Conservation (phyloP, 37 sponge, comb jelly and placozoan species). For the Tethya wilhelma region DNA sequence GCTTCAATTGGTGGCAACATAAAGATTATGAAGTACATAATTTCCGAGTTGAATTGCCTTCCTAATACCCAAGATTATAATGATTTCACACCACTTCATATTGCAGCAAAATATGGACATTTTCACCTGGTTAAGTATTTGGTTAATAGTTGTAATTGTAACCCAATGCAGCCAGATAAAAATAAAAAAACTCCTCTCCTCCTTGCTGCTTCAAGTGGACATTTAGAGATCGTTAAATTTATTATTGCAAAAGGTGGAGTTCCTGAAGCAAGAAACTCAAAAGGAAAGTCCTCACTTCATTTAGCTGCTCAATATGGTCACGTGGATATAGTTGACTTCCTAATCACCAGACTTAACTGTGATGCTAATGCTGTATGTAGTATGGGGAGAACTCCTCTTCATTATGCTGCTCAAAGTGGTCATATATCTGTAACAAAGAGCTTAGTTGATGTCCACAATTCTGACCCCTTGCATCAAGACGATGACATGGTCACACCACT, state of each 20-base stretch:
- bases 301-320: no score
- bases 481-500: background rate
- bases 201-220: background rate
- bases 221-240: background rate
- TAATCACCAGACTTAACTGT: background rate
- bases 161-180: background rate
- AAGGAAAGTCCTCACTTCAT: no score
- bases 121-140: background rate
- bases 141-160: background rate
- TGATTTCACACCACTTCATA: background rate
- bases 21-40: background rate
- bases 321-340: background rate
- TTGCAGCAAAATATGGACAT: background rate
- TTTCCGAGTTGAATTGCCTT: background rate
- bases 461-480: background rate
- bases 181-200: background rate
- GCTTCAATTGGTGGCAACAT: background rate
- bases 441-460: background rate
- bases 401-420: background rate
- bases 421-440: background rate
- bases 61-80: background rate
- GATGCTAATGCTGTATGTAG: background rate
- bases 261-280: background rate
- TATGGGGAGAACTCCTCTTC: background rate
- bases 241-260: background rate